Percentiles rank a stretch among this genome's conserved stretches.
Evolutionary conservation across 1,140 invertebrate genomes (phyloP).

Genomic region (Parapsyche elsis): DNA sequence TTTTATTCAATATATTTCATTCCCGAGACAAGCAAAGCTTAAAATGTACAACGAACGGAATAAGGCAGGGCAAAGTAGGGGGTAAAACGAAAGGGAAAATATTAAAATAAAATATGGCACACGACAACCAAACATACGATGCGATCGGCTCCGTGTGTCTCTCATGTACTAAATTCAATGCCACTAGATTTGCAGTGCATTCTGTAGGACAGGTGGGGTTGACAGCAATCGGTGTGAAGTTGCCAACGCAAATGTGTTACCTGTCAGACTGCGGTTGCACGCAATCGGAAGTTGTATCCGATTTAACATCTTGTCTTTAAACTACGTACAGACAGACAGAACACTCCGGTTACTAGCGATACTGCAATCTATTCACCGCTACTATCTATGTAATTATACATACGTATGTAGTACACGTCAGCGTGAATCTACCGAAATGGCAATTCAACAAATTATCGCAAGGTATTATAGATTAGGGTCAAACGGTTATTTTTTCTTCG

Average conservation of each 20-base stretch:
- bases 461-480: not conserved
- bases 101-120: constrained; percentile 4
- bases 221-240: constrained; percentile 12
- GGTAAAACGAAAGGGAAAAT: not conserved
- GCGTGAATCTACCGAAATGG: too few species aligned
- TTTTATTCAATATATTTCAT: constrained; percentile 31
- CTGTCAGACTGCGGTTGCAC: constrained; percentile 1
- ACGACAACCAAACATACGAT: too few species aligned
- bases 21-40: constrained; percentile 26
- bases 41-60: not conserved
- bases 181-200: not conserved
- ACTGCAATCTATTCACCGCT: not conserved
- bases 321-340: not conserved
- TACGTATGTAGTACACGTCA: too few species aligned
- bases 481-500: not conserved
- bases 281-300: constrained; percentile 18
- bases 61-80: not conserved
- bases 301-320: constrained; percentile 23
- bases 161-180: too few species aligned
- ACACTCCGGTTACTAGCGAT: not conserved
- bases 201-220: not conserved
- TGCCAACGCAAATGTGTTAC: constrained; percentile 13
- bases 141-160: too few species aligned
- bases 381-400: too few species aligned
- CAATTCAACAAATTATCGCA: too few species aligned